Percentiles rank a stretch among this genome's conserved stretches.
Conservation (phyloP, 2,113 vertebrate genomes). For the Rana temporaria region DNA sequence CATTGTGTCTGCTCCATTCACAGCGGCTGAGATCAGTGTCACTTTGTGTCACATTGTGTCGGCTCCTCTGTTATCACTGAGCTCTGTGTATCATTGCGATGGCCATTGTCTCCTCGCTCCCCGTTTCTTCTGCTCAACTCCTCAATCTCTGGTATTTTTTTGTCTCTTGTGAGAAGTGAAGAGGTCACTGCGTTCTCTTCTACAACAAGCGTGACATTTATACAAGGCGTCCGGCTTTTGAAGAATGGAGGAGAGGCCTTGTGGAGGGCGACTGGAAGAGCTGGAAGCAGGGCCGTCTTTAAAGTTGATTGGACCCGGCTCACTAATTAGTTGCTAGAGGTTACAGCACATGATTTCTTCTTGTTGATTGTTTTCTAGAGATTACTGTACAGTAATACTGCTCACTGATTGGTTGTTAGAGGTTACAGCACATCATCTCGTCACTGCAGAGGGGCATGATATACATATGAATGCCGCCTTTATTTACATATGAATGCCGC, state of each 20-base stretch:
- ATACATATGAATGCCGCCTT: no score
- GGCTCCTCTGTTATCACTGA: conserved; percentile 21
- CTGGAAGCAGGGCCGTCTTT: no score
- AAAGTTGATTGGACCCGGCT: no score
- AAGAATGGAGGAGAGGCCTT: not conserved
- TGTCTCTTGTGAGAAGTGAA: not conserved
- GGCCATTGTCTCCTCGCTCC: not conserved
- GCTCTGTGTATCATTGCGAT: conserved; percentile 39
- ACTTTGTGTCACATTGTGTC: conserved; percentile 29
- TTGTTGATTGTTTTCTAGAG: no score
- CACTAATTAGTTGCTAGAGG: no score
- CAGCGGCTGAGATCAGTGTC: conserved; percentile 13
- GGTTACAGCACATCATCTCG: no score
- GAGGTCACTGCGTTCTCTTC: conserved; percentile 4
- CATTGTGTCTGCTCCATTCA: conserved; percentile 35
- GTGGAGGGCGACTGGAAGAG: not conserved
- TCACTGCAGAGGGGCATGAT: no score
- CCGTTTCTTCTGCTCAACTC: not conserved
- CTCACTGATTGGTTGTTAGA: no score
- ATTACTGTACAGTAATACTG: no score
- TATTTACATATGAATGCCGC: no score
- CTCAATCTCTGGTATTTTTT: not conserved
- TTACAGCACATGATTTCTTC: no score
- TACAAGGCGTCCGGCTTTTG: not conserved
- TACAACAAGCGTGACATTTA: not conserved